Base-by-base conservation (phyloP, 2,888 invertebrate species). In the Trachelus iudaicus region DNA sequence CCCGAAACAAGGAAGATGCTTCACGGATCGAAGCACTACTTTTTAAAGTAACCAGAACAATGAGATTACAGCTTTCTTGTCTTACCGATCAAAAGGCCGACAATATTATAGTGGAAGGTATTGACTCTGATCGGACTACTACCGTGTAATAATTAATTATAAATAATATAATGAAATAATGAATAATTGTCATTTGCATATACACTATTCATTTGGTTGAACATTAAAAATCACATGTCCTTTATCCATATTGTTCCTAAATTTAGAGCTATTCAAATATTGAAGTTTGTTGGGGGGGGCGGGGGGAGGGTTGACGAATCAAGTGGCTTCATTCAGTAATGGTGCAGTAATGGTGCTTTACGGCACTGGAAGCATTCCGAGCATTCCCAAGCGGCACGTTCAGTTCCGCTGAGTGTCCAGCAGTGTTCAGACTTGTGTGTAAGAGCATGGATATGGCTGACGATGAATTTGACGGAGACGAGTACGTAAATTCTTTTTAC, bases 391-490 rank as follows among this genome's bases (percentile, higher is more conserved):
- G 12, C 35, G 12, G 12, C 35, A 3, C 12, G 35, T 1, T 35
- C 11, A 35, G 0, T 35, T 3, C 12, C 3, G 35, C 12, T 12
- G 11, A 35, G 12, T 35, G 3, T 35, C 35, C 12, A 35, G 35
- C 12, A 35, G 35, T 35, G 1, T 35, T 12, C 12, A 12, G 35
- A 12, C 35, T 12, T 12, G 1, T 12, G 12, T 12, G 3, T 35
- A 3, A 35, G 35, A 3, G 35, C 1, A 35, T 35, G 35, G 35
- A 76, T 78, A 97, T 97, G 97, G 97, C 97, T 83, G 97, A 97
- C 85, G 97, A 96, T 87, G 97, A 97, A 90, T 97, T 95, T 86
- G 97, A 97, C 87, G 96, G 94, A 68, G 97, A 97, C 85, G 96
- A 96, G 94, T 95, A 92, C 30, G 69, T 77, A 15, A 3, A 12